phyloP scores from a whole-genome alignment of 2,797 vertebrate genomes.

The Gymnothorax javanicus region DNA sequence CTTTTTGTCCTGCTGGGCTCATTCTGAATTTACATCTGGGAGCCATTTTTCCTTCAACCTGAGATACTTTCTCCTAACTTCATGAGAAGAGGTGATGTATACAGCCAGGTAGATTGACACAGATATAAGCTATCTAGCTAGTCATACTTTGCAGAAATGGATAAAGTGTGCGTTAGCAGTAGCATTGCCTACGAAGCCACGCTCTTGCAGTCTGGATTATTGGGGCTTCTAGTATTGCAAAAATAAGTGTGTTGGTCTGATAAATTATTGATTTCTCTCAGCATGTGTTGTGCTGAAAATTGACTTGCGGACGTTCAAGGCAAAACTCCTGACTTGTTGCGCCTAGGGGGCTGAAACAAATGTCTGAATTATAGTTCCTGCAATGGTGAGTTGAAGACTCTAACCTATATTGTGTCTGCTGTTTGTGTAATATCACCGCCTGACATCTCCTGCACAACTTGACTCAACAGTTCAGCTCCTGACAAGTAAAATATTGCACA shows the following conservation, averaged over 20 bases:
- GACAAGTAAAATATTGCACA: neutral
- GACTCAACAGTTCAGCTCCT: neutral
- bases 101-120: neutral
- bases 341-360: neutral
- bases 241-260: too few relatives aligned
- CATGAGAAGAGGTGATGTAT: neutral
- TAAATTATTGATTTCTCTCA: too few relatives aligned
- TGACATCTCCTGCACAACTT: neutral
- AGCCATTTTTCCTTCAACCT: neutral
- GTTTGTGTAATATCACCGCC: neutral
- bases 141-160: neutral
- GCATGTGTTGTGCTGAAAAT: neutral
- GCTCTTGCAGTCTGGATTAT: neutral
- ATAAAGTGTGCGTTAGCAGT: neutral
- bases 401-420: neutral
- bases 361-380: neutral
- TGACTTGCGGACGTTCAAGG: neutral
- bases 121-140: neutral
- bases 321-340: neutral
- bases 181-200: neutral
- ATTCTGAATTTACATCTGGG: neutral
- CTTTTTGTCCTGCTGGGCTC: neutral
- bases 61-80: neutral
- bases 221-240: neutral
- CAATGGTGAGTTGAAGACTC: neutral